Evolutionary conservation across 2,888 invertebrate genomes (phyloP).

Genomic region (Drosophila falleni): DNA sequence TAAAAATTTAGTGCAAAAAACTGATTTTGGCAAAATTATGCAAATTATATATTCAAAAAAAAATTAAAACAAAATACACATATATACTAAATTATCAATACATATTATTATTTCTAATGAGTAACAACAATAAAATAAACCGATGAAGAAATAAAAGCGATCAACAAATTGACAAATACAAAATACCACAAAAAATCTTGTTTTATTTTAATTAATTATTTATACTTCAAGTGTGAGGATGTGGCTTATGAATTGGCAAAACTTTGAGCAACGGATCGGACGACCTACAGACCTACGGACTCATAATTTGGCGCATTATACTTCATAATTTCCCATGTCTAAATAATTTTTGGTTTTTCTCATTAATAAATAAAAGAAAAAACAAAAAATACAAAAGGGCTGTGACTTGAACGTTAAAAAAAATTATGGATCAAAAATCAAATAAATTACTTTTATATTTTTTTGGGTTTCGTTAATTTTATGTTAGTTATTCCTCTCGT

Average conservation of each 20-base stretch:
- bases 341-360: conserved; percentile 38
- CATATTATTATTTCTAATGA: conserved; percentile 73
- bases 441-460: conserved; percentile 36
- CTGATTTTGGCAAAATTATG: conserved; percentile 84
- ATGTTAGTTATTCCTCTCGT: conserved; percentile 20
- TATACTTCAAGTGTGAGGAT: conserved; percentile 40
- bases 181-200: conserved; percentile 65
- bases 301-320: conserved; percentile 64
- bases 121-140: conserved; percentile 63
- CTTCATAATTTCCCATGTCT: conserved; percentile 35
- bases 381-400: conserved; percentile 66
- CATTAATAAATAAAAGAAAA: conserved; percentile 33
- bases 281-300: conserved; percentile 53
- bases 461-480: conserved; percentile 11
- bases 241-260: conserved; percentile 68
- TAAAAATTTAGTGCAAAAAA: conserved; percentile 71
- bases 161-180: conserved; percentile 67
- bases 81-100: conserved; percentile 63
- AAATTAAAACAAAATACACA: conserved; percentile 40
- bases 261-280: conserved; percentile 54
- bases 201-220: conserved; percentile 73
- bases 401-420: conserved; percentile 75
- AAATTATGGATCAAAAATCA: conserved; percentile 67
- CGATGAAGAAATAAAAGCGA: conserved; percentile 64
- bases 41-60: conserved; percentile 70